Evolutionary conservation across 1,140 invertebrate species (phyloP), one percentile per base, ranked within the genome.

Genomic region (Cyclina sinensis): DNA sequence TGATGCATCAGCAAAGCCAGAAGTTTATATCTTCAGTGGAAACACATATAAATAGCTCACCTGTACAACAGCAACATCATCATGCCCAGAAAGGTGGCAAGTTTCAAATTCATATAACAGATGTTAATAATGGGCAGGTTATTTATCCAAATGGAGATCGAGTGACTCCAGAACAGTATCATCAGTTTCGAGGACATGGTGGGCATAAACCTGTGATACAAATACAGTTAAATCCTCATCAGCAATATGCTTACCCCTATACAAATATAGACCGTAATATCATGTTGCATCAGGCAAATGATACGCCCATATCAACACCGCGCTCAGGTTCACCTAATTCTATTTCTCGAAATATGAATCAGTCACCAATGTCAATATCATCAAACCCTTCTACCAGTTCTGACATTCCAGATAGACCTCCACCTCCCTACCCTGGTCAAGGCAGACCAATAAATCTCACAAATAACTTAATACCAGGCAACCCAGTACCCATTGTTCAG

Each of bases 11-110:
- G 4, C 7, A 97, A 21, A 97, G 97, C 9, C 97, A 97, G 0
- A 98, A 97, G 11, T 98, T 98, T 91, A 97, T 97, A 43, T 97
- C 97, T 43, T 97, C 97, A 5, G 97, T 98, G 83, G 97, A 98
- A 94, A 97, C 97, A 91, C 97, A 97, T 91, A 83, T 89, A 12
- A 89, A 68, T 51, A 37, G 76, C 65, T 83, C 79, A 16, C 80
- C 76, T 32, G 57, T 51, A 39, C 79, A 78, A 43, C 65, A 59
- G 12, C 76, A 46, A 27, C 78, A 80, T 35, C 76, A 80, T 46
- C 83, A 74, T 37, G 12, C 24, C 18, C 7, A 43, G 21, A 32
- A 51, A 18, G 70, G 32, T 12, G 85, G 91, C 43, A 91, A 93
- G 88, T 87, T 95, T 88, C 89, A 94, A 82, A 89, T 94, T 88